A percentile compares a stretch with the other conserved stretches of the same genome.
phyloP scores from a whole-genome alignment of 2,113 vertebrate species.

The Eulemur rufifrons region DNA sequence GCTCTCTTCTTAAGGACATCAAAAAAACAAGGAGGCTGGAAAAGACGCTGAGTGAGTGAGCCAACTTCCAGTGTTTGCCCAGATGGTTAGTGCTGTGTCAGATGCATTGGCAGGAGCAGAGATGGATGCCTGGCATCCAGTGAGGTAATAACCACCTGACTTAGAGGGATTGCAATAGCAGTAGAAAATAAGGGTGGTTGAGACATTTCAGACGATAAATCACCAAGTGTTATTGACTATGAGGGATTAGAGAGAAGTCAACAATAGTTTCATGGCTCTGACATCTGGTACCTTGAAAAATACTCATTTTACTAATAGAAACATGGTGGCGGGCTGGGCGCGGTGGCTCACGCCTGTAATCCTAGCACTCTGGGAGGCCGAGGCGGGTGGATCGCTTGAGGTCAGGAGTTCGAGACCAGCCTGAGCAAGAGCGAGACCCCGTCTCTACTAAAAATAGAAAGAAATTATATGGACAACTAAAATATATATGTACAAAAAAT shows the following conservation, averaged over 20 bases:
- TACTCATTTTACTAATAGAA: not conserved
- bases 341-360: no score
- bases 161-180: not conserved
- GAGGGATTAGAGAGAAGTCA: not conserved
- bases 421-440: no score
- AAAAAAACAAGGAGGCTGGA: not conserved
- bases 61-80: not conserved
- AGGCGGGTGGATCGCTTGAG: no score
- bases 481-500: no score
- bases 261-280: not conserved
- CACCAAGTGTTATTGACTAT: not conserved
- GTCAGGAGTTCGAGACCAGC: no score
- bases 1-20: not conserved
- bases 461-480: no score
- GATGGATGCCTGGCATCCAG: no score
- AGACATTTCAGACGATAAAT: not conserved
- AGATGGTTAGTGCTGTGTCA: not conserved
- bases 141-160: no score
- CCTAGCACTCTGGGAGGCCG: no score
- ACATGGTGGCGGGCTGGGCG: no score
- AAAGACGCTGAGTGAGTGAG: not conserved
- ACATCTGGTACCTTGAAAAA: not conserved
- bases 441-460: no score
- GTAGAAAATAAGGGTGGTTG: not conserved
- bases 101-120: not conserved